Percentiles rank a stretch among this genome's conserved stretches.
phyloP scores from a whole-genome alignment of 2,888 invertebrate genomes.

The Megastigmus dorsalis region DNA sequence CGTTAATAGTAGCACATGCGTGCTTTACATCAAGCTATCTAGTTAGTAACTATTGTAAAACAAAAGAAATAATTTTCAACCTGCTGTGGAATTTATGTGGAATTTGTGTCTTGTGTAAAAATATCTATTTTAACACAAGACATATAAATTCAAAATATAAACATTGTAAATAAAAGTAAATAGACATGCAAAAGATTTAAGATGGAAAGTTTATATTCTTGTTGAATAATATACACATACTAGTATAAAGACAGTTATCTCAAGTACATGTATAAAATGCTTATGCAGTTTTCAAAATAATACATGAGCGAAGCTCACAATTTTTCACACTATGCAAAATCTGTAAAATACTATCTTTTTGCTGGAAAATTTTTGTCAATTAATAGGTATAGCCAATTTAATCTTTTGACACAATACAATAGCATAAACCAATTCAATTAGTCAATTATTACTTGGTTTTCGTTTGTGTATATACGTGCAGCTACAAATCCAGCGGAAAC shows the following conservation, averaged over 20 bases:
- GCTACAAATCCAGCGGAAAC: conserved; percentile 22
- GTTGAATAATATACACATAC: conserved; percentile 50
- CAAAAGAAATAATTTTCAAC: no score
- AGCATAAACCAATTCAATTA: conserved; percentile 29
- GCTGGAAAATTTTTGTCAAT: conserved; percentile 7
- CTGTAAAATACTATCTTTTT: conserved; percentile 38
- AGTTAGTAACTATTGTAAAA: no score
- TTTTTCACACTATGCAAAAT: conserved; percentile 52
- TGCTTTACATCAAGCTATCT: no score
- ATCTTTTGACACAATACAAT: conserved; percentile 21
- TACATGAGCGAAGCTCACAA: conserved; percentile 43
- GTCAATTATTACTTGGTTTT: conserved; percentile 19
- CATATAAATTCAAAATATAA: no score
- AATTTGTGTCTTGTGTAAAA: no score
- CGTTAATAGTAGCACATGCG: no score
- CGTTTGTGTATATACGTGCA: conserved; percentile 9
- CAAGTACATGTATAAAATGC: conserved; percentile 52
- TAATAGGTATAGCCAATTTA: conserved; percentile 12
- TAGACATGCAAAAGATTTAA: conserved; percentile 19
- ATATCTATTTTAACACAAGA: no score
- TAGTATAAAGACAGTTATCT: conserved; percentile 36
- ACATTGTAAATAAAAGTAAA: conserved; percentile 51
- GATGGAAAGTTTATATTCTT: conserved; percentile 50
- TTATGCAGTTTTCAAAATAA: conserved; percentile 42
- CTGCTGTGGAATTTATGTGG: no score